Conservation (phyloP, 2,888 invertebrate genomes). For the Polylopha cassiicola region DNA sequence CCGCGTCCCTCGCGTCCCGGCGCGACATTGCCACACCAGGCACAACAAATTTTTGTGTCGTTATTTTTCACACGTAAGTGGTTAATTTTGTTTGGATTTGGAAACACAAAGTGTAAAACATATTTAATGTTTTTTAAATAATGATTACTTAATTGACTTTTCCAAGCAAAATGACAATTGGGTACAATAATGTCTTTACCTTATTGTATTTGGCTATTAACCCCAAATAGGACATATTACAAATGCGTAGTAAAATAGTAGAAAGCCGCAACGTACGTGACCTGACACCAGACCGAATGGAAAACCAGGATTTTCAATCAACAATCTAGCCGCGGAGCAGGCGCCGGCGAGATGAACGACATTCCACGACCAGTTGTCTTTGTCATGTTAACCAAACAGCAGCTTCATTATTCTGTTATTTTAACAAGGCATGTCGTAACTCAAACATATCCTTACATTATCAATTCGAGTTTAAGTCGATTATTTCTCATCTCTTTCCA, state of each 20-base stretch:
- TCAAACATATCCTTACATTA: slow-evolving; percentile 12
- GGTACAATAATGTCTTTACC: too few relatives aligned
- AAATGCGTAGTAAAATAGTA: slow-evolving; percentile 31
- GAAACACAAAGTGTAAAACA: background rate
- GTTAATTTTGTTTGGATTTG: background rate
- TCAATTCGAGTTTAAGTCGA: slow-evolving; percentile 11
- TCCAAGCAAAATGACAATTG: too few relatives aligned
- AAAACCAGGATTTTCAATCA: slow-evolving; percentile 50
- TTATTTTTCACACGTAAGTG: slow-evolving; percentile 50
- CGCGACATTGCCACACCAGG: slow-evolving; percentile 36
- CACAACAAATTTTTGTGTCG: slow-evolving; percentile 40
- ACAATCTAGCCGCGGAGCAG: slow-evolving; percentile 33
- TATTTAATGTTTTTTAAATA: too few relatives aligned
- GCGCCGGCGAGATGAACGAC: slow-evolving; percentile 61
- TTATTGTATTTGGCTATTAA: too few relatives aligned
- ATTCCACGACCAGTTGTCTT: slow-evolving; percentile 55
- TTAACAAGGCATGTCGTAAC: slow-evolving; percentile 62
- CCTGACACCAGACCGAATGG: slow-evolving; percentile 63
- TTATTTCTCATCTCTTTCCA: slow-evolving; percentile 28
- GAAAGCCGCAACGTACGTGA: slow-evolving; percentile 46
- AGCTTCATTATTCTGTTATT: slow-evolving; percentile 70
- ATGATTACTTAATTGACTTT: too few relatives aligned
- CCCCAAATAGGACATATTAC: slow-evolving; percentile 35
- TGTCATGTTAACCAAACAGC: slow-evolving; percentile 72
- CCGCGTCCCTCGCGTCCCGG: slow-evolving; percentile 31